Percentiles rank a stretch among this genome's conserved stretches.
Evolutionary conservation across 2,797 vertebrate species (phyloP).

Genomic region (Semaprochilodus insignis): DNA sequence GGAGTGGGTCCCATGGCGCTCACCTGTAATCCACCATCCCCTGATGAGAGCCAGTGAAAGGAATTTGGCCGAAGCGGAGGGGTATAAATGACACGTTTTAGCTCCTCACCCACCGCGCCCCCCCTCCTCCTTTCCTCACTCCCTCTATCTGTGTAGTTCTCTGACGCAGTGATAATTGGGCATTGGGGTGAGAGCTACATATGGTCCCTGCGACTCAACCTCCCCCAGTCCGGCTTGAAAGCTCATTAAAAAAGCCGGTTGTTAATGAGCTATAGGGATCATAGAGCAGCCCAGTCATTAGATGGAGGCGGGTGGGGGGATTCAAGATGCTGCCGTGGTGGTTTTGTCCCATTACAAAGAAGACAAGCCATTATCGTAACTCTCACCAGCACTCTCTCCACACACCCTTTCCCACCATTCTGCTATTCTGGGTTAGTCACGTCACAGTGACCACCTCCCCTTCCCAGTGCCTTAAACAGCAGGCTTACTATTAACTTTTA

Average conservation of each 20-base stretch:
- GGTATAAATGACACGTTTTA: conserved; percentile 54
- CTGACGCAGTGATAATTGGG: conserved; percentile 79
- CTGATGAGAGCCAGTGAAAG: conserved; percentile 34
- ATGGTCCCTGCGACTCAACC: conserved; percentile 73
- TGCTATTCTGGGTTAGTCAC: conserved; percentile 19
- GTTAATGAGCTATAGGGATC: conserved; percentile 86
- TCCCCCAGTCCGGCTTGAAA: conserved; percentile 79
- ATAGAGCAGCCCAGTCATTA: conserved; percentile 79
- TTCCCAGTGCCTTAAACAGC: background rate
- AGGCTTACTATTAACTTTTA: background rate
- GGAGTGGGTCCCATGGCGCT: conserved; percentile 51
- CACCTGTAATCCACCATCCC: conserved; percentile 56
- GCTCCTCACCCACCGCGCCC: conserved; percentile 51
- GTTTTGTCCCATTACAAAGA: conserved; percentile 78
- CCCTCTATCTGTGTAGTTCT: conserved; percentile 49
- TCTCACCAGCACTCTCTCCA: conserved; percentile 70
- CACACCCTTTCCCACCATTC: conserved; percentile 43
- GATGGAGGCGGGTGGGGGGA: conserved; percentile 58
- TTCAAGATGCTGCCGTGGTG: conserved; percentile 75
- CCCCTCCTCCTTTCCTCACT: conserved; percentile 13
- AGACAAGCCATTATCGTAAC: conserved; percentile 78
- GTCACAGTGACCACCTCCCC: background rate
- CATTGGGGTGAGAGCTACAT: conserved; percentile 78
- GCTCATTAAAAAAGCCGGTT: conserved; percentile 85
- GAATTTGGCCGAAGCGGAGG: conserved; percentile 48